phyloP scores from a whole-genome alignment of 2,113 vertebrate genomes.

The Scytalopus superciliaris region DNA sequence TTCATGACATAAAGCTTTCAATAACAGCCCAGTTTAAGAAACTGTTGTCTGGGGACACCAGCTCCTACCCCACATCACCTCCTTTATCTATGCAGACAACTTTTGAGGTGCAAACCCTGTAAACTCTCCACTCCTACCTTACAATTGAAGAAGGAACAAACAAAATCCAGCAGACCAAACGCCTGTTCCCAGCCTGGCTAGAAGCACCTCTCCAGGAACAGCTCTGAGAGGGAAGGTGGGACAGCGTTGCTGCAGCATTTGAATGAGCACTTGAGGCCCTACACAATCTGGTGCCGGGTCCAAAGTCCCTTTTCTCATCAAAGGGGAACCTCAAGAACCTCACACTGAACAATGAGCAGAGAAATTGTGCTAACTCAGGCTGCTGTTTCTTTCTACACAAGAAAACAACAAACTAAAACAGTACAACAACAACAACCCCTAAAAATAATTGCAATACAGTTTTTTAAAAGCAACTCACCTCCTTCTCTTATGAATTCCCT shows the following conservation, averaged over 20 bases:
- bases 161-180: background rate
- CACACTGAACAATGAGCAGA: background rate
- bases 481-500: background rate
- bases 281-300: background rate
- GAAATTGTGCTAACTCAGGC: background rate
- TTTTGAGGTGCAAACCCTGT: background rate
- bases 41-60: background rate
- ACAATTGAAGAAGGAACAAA: background rate
- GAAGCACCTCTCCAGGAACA: accelerated
- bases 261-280: background rate
- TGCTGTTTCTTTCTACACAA: background rate
- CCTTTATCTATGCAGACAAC: background rate
- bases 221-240: background rate
- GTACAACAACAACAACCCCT: accelerated
- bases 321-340: background rate
- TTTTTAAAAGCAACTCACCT: background rate
- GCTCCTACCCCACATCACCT: background rate
- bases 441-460: accelerated
- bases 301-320: background rate
- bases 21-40: background rate
- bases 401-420: background rate
- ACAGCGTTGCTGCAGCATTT: accelerated
- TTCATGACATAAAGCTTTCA: background rate
- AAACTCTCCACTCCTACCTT: background rate
- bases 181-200: background rate